Conservation (phyloP, 2,888 invertebrate species). For the Empis stercorea region DNA sequence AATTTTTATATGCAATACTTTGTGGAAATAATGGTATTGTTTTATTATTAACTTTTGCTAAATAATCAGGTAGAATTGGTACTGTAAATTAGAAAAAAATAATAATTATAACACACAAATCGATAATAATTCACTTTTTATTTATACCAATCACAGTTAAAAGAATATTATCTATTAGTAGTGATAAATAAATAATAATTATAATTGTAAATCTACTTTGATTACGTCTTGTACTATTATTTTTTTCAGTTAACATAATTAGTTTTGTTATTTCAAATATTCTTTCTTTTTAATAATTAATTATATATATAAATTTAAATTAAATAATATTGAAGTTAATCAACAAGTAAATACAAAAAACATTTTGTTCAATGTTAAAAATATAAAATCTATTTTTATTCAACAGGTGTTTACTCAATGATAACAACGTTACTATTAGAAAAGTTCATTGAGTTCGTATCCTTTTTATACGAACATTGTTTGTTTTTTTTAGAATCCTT, state of each 20-base stretch:
- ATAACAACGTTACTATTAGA: slow-evolving; percentile 29
- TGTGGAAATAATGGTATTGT: slow-evolving; percentile 22
- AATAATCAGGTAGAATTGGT: slow-evolving; percentile 66
- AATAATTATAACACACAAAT: slow-evolving; percentile 1
- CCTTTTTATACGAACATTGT: neutral
- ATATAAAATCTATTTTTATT: slow-evolving; percentile 1
- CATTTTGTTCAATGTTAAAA: too few species aligned
- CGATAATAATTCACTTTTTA: neutral
- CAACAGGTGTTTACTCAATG: slow-evolving; percentile 33
- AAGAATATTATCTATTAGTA: slow-evolving; percentile 74
- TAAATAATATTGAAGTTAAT: neutral
- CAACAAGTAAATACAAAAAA: too few species aligned
- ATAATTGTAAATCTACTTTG: slow-evolving; percentile 34
- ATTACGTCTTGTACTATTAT: neutral
- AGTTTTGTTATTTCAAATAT: neutral
- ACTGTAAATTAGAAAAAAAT: slow-evolving; percentile 45
- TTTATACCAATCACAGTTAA: slow-evolving; percentile 73
- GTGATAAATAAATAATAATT: slow-evolving; percentile 55
- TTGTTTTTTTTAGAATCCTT: neutral
- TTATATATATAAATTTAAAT: too few species aligned
- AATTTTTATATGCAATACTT: slow-evolving; percentile 26
- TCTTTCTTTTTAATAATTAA: neutral
- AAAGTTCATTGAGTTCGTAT: slow-evolving; percentile 17
- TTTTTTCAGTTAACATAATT: neutral
- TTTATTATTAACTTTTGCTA: slow-evolving; percentile 44